Base-by-base conservation (phyloP, 2,797 vertebrate species). In the Champsocephalus esox region DNA sequence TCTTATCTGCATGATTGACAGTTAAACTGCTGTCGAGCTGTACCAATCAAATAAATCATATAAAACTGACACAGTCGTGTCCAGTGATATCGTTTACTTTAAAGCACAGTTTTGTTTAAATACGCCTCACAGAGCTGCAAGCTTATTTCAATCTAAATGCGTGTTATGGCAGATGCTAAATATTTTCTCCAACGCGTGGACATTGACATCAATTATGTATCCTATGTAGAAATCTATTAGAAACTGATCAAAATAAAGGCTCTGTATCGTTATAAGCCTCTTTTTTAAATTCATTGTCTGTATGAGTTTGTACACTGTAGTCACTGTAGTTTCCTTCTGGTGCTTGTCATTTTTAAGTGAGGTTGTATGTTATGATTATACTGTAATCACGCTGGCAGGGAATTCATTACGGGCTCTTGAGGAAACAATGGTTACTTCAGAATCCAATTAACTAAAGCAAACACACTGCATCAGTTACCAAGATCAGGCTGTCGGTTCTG, bases 361-460 rank as follows among this genome's bases (percentile, higher is more conserved):
- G 60, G 69, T 67, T 75, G 59, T 67, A 57, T 72, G 66, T 80
- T 79, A 57, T 71, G 81, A 85, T 91, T 83, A 77, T 69, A 46
- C 72, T 73, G 72, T 78, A 81, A 82, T 81, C 71, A 61, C 69
- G 16, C 61, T 68, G 75, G 63, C 70, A 70, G 73, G 48, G 64
- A 81, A 87, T 90, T 82, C 66, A 85, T 82, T 73, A 81, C 0
- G 9, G 66, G 50, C 79, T 84, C 70, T 83, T 71, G 73, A 79
- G 80, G 78, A 87, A 87, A 90, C 84, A 90, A 77, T 80, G 73
- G 76, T 87, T 87, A 85, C 82, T 89, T 86, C 71, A 84, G 78
- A 89, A 91, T 89, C 84, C 80, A 92, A 92, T 93, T 88, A 90
- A 70, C 75, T 65, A 70, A 79, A 80, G 84, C 75, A 87, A 89